These are phyloP conservation scores for Chymomyza fuscimana DNA, from an alignment of 2,888 invertebrate genomes.

Conservation along the genomic window DNA sequence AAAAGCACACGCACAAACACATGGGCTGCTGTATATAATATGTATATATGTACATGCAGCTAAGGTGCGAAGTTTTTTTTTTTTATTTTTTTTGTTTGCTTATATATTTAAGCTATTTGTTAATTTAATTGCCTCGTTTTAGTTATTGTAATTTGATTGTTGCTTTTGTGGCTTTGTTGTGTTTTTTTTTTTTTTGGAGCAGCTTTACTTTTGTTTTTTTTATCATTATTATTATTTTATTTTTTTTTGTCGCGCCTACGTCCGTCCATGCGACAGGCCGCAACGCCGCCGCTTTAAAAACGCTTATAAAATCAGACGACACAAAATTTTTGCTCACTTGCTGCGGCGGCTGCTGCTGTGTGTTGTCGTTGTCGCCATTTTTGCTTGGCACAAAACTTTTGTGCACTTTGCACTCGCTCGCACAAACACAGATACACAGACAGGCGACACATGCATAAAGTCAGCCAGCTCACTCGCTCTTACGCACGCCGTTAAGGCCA, in stretches of 20 bases:
- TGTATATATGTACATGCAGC: constrained; percentile 18
- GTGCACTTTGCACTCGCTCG: constrained; percentile 69
- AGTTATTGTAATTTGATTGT: constrained; percentile 10
- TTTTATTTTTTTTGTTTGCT: constrained; percentile 9
- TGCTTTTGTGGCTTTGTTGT: constrained; percentile 8
- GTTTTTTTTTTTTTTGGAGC: not conserved
- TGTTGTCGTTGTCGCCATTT: constrained; percentile 64
- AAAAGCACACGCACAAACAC: constrained; percentile 21
- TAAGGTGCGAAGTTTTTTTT: constrained; percentile 31
- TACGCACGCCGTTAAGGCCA: constrained; percentile 9
- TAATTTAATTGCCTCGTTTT: constrained; percentile 15
- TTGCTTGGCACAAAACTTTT: constrained; percentile 59
- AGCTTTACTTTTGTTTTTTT: constrained; percentile 9
- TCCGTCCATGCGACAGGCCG: constrained; percentile 38
- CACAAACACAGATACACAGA: constrained; percentile 33
- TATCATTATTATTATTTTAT: not conserved
- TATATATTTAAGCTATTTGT: constrained; percentile 9
- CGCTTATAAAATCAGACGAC: constrained; percentile 67
- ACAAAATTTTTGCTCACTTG: constrained; percentile 47
- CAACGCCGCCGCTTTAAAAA: constrained; percentile 64
- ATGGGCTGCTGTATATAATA: constrained; percentile 11
- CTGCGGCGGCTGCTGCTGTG: constrained; percentile 34
- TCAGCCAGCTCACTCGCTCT: constrained; percentile 28
- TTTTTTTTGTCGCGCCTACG: constrained; percentile 1
- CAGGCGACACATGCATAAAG: constrained; percentile 20